Percentiles rank a stretch among this genome's conserved stretches.
Conservation (phyloP, 2,113 vertebrate genomes). For the Plestiodon gilberti region DNA sequence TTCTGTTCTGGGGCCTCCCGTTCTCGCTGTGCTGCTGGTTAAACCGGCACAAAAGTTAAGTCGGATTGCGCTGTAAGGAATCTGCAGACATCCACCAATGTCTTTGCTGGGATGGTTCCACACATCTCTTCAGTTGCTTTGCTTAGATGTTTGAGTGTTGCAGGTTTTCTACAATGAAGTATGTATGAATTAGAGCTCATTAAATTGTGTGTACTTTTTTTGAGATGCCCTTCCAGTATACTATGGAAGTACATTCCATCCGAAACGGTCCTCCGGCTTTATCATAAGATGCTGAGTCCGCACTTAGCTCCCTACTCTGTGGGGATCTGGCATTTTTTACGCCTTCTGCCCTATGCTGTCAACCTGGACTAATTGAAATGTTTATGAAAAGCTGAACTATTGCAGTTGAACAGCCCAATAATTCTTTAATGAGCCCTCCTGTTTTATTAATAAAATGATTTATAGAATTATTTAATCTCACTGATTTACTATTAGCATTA, state of each 20-base stretch:
- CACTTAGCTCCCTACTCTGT: neutral
- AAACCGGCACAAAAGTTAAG: no score
- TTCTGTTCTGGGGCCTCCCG: no score
- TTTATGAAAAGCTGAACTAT: conserved; percentile 75
- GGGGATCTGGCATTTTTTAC: conserved; percentile 5
- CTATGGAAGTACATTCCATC: neutral
- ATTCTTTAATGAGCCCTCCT: conserved; percentile 72
- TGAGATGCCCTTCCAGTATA: neutral
- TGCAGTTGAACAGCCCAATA: conserved; percentile 64
- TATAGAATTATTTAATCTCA: conserved; percentile 78
- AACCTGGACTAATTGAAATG: conserved; percentile 73
- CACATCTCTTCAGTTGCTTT: no score
- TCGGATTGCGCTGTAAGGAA: no score
- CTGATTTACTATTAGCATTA: conserved; percentile 76
- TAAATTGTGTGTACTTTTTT: no score
- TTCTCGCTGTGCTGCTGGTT: no score
- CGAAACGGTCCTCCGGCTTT: conserved; percentile 25
- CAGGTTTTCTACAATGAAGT: no score
- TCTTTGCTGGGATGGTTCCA: no score
- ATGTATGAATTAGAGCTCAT: no score
- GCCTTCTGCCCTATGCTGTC: conserved; percentile 30
- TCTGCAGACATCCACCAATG: no score
- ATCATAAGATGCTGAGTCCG: conserved; percentile 2
- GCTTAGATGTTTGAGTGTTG: no score
- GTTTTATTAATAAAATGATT: conserved; percentile 79